Evolutionary conservation across 2,797 vertebrate species (phyloP), one percentile per base, ranked within the genome.

Genomic region (Glyptemys insculpta): DNA sequence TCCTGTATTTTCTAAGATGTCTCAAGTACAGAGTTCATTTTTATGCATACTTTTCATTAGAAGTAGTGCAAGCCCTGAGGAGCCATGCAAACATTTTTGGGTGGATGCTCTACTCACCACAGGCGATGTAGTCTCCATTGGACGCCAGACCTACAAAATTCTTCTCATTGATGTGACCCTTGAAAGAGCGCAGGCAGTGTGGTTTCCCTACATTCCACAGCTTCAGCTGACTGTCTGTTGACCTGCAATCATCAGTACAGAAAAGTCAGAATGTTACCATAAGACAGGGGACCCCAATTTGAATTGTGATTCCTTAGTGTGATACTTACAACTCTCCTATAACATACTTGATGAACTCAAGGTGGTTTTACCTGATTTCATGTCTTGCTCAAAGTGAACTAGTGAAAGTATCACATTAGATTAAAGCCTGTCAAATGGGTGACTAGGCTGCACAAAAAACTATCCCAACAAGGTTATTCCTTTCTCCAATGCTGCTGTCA

Each of bases 161-260:
- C 98, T 99, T 99, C 98, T 99, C 99, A 1, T 99, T 99, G 97
- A 99, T 99, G 98, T 99, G 99, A 95, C 99, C 99, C 97, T 99
- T 99, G 98, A 99, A 99, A 91, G 99, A 99, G 92, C 99, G 99
- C 87, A 99, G 97, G 93, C 99, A 99, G 97, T 99, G 99, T 83
- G 99, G 99, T 95, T 99, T 99, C 98, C 99, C 99, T 37, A 99
- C 99, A 1, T 99, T 99, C 99, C 99, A 99, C 91, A 99, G 98
- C 98, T 99, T 99, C 94, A 99, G 98, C 96, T 99, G 99, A 94
- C 99, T 99, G 98, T 99, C 99, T 92, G 99, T 99, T 65, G 99
- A 99, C 88, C 99, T 99, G 94, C 90, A 85, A 91, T 89, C 68
- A 72, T 12, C 47, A 95, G 91, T 21, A 50, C 81, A 84, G 41